Percentiles rank a stretch among this genome's conserved stretches.
Conservation (phyloP, 1,140 invertebrate species). For the Physella acuta region DNA sequence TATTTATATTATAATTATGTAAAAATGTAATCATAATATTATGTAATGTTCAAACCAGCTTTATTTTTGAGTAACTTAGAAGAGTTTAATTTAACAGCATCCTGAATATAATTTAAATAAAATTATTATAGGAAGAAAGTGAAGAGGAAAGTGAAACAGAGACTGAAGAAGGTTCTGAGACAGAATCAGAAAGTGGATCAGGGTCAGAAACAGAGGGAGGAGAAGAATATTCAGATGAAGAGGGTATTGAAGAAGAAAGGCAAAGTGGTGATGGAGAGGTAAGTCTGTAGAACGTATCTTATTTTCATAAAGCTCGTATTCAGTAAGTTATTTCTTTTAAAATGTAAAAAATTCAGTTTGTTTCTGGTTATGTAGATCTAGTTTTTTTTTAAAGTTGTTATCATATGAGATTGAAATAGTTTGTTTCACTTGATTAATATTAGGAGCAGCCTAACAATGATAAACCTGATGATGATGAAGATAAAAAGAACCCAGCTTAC, state of each 20-base stretch:
- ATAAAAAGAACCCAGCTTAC: conserved; percentile 92
- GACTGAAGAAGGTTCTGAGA: conserved; percentile 32
- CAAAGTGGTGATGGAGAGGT: conserved; percentile 60
- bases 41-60: background rate
- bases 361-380: background rate
- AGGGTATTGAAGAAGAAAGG: conserved; percentile 48
- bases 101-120: background rate
- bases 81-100: background rate
- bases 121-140: conserved; percentile 12
- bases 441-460: conserved; percentile 52
- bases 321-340: no score
- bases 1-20: background rate
- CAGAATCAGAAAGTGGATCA: conserved; percentile 30
- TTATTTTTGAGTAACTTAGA: background rate
- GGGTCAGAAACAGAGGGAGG: conserved; percentile 31
- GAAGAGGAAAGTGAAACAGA: conserved; percentile 44
- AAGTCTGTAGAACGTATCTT: no score
- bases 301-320: no score
- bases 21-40: background rate
- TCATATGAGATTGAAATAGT: conserved; percentile 30
- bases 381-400: background rate
- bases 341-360: background rate
- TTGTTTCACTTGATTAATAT: conserved; percentile 19
- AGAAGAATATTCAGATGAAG: conserved; percentile 41
- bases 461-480: conserved; percentile 85